Conservation (phyloP, 2,888 invertebrate species). For the Sericinus montela region DNA sequence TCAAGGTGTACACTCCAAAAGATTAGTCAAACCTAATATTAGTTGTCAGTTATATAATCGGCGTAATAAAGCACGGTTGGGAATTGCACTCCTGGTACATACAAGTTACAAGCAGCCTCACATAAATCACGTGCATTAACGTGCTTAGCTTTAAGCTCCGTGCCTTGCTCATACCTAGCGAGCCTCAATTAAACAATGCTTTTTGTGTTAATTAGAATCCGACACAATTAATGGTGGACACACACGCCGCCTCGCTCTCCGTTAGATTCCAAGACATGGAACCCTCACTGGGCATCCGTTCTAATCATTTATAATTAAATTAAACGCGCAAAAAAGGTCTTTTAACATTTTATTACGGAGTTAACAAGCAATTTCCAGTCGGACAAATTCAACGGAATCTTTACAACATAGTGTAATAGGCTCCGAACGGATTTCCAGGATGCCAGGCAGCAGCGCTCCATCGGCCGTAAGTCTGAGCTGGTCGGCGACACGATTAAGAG, state of each 20-base stretch:
- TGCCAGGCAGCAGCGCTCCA: neutral
- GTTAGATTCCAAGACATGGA: neutral
- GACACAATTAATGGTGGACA: neutral
- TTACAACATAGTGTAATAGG: neutral
- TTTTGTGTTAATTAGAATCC: slow-evolving; percentile 33
- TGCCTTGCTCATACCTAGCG: slow-evolving; percentile 12
- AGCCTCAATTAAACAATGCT: slow-evolving; percentile 29
- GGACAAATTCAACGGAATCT: slow-evolving; percentile 1
- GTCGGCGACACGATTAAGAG: neutral
- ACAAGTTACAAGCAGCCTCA: neutral
- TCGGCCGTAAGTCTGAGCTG: neutral
- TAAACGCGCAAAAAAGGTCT: slow-evolving; percentile 18
- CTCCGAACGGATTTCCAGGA: neutral
- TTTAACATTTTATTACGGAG: slow-evolving; percentile 23
- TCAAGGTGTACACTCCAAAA: too few relatives aligned
- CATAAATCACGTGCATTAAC: neutral
- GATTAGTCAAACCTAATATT: too few relatives aligned
- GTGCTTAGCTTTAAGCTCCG: neutral
- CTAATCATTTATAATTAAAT: slow-evolving; percentile 17
- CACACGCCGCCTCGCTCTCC: neutral
- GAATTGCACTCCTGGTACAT: neutral
- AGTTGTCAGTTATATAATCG: neutral
- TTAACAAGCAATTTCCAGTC: slow-evolving; percentile 20
- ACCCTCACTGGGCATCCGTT: neutral
- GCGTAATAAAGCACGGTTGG: neutral